phyloP scores from a whole-genome alignment of 2,888 invertebrate species.

The Lasioglossum villosulum region DNA sequence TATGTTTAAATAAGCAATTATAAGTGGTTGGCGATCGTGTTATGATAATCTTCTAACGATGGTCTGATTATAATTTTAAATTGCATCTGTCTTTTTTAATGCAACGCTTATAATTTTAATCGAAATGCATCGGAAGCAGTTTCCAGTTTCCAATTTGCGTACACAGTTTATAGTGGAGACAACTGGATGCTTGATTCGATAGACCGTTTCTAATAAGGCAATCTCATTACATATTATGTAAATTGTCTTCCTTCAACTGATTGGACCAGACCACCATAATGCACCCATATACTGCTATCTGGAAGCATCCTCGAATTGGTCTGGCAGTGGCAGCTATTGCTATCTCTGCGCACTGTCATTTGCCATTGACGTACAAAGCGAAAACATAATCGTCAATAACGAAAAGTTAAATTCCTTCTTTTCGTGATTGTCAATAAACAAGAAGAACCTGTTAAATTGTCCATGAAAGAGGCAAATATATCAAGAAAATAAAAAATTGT shows the following conservation, averaged over 20 bases:
- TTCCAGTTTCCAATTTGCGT: conserved; percentile 23
- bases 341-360: not conserved
- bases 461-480: not conserved
- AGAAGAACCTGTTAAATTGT: not conserved
- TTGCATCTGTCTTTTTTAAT: not conserved
- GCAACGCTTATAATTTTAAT: not conserved
- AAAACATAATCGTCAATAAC: not conserved
- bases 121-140: not conserved
- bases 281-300: not conserved
- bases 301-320: conserved; percentile 16
- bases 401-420: not conserved
- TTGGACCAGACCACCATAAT: conserved; percentile 24
- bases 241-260: conserved; percentile 28
- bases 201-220: conserved; percentile 23
- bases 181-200: conserved; percentile 37
- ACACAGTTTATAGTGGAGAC: not conserved
- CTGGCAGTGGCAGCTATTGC: not conserved
- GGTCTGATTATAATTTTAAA: not conserved
- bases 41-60: not conserved
- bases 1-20: not conserved
- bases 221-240: conserved; percentile 43
- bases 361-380: not conserved
- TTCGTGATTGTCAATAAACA: not conserved
- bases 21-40: not conserved
- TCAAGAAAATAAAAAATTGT: not conserved